phyloP scores from a whole-genome alignment of 2,888 invertebrate genomes.

The Mycalesis mineus region DNA sequence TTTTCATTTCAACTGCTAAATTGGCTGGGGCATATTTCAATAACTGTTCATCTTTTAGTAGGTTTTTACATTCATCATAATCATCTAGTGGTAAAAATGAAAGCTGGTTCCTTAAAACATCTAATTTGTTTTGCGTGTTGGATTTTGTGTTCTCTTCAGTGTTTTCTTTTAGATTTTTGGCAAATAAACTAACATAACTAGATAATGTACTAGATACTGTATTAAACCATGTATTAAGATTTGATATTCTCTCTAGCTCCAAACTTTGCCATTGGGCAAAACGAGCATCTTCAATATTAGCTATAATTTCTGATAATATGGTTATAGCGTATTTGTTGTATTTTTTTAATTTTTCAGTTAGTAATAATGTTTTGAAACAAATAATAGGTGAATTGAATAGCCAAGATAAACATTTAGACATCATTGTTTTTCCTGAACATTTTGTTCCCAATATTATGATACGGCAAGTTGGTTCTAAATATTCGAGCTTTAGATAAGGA shows the following conservation, averaged over 20 bases:
- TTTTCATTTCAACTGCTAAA: conserved; percentile 39
- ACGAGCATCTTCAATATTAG: conserved; percentile 58
- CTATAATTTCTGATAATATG: conserved; percentile 61
- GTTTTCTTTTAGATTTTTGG: conserved; percentile 26
- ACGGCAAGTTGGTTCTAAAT: conserved; percentile 79
- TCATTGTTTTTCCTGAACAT: conserved; percentile 78
- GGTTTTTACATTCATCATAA: conserved; percentile 42
- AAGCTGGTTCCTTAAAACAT: conserved; percentile 35
- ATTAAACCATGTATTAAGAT: conserved; percentile 59
- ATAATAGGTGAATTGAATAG: conserved; percentile 70
- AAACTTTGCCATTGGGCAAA: conserved; percentile 50
- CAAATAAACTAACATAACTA: conserved; percentile 42
- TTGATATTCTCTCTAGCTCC: conserved; percentile 54
- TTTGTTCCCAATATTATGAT: conserved; percentile 80
- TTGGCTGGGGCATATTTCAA: conserved; percentile 57
- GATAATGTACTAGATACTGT: conserved; percentile 35
- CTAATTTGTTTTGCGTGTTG: conserved; percentile 34
- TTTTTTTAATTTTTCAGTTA: conserved; percentile 48
- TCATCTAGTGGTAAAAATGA: conserved; percentile 51
- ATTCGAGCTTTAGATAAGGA: conserved; percentile 75
- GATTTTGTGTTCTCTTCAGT: conserved; percentile 22
- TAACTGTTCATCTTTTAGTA: conserved; percentile 36
- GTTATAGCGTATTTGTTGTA: conserved; percentile 45
- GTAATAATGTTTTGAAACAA: conserved; percentile 45
- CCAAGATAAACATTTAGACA: conserved; percentile 76